Conservation (phyloP, 1,140 invertebrate species). For the Drosophila suzukii region DNA sequence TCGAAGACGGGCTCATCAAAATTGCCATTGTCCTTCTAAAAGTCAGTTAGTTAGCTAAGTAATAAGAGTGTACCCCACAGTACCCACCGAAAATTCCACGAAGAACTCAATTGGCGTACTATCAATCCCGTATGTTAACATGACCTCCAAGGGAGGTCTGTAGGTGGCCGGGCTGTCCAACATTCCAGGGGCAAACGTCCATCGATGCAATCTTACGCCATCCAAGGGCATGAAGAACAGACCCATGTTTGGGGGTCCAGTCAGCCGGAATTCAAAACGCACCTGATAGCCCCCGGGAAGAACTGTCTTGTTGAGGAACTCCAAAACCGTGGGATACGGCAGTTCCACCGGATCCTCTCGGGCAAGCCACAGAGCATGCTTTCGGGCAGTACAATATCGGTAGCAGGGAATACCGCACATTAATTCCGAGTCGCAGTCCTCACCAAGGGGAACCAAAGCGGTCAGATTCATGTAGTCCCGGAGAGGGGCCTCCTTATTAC, state of each 20-base stretch:
- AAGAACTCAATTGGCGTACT: slow-evolving; percentile 33
- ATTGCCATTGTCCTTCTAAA: slow-evolving; percentile 85
- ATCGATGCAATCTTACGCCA: slow-evolving; percentile 85
- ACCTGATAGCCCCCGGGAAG: slow-evolving; percentile 33
- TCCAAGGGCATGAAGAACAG: slow-evolving; percentile 88
- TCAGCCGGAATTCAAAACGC: slow-evolving; percentile 68
- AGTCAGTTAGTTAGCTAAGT: neutral
- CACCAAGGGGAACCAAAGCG: slow-evolving; percentile 86
- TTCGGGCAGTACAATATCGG: slow-evolving; percentile 32
- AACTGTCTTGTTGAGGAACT: slow-evolving; percentile 51
- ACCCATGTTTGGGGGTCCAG: slow-evolving; percentile 90
- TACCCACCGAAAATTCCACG: slow-evolving; percentile 83
- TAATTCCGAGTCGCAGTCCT: slow-evolving; percentile 86
- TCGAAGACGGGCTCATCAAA: slow-evolving; percentile 61
- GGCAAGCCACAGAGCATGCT: slow-evolving; percentile 49
- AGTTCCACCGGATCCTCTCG: slow-evolving; percentile 39
- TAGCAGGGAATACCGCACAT: slow-evolving; percentile 91
- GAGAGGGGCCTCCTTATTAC: slow-evolving; percentile 87
- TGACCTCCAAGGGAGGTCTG: slow-evolving; percentile 27
- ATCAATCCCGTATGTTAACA: slow-evolving; percentile 85
- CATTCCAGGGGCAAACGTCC: slow-evolving; percentile 87
- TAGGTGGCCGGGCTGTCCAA: slow-evolving; percentile 58
- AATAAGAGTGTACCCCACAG: neutral
- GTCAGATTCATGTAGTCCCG: slow-evolving; percentile 80
- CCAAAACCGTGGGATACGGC: slow-evolving; percentile 39